Evolutionary conservation across 2,888 invertebrate genomes (phyloP), one percentile per base, ranked within the genome.

Genomic region (Alsophila aescularia): DNA sequence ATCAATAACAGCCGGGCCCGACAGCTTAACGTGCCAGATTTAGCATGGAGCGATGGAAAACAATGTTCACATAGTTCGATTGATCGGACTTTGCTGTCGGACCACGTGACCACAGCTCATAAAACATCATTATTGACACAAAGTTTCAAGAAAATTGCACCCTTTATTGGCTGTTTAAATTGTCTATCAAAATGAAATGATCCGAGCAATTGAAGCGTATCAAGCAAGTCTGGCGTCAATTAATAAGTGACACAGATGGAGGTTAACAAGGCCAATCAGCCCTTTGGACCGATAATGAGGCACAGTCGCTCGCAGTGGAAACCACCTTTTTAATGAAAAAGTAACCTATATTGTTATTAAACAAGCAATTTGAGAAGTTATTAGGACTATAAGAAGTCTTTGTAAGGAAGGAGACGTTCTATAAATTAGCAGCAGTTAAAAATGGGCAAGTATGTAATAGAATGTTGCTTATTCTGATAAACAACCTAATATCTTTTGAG

Each of bases 231-330:
- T 69, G 50, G 45, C 55, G 36, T 81, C 81, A 86, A 83, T 86
- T 83, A 68, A 75, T 72, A 79, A 84, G 80, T 80, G 85, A 81
- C 84, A 82, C 75, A 77, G 81, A 64, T 64, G 48, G 64, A 75
- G 85, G 87, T 88, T 86, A 89, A 87, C 78, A 77, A 72, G 77
- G 76, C 79, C 85, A 87, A 85, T 87, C 79, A 81, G 83, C 85
- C 85, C 81, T 84, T 83, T 72, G 77, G 74, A 72, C 70, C 76
- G 75, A 77, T 80, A 77, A 79, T 79, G 73, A 72, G 69, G 29
- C 43, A 67, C 73, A 60, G 72, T 70, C 72, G 51, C 58, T 52
- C 51, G 42, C 16, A 13, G 18, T 29, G 34, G 43, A 44, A 43
- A 24, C 42, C 42, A 27, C 18, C 29, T 37, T 12, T 13, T 32